Conservation (phyloP, 2,888 invertebrate species). For the Acleris laterana region DNA sequence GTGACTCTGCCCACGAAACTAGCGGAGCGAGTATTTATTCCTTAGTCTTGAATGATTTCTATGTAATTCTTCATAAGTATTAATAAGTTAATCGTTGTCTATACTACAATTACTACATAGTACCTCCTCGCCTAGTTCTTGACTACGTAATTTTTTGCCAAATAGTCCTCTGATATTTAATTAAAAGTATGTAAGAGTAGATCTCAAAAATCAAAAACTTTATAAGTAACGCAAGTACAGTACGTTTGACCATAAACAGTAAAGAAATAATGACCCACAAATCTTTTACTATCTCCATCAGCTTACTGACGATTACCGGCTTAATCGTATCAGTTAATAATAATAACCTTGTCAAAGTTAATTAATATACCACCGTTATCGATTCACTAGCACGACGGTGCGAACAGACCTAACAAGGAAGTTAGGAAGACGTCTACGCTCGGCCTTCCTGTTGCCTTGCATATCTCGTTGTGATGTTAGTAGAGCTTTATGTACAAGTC, state of each 20-base stretch:
- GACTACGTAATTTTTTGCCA: too few species aligned
- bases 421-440: not conserved
- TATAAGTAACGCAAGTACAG: not conserved
- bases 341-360: conserved; percentile 31
- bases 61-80: too few species aligned
- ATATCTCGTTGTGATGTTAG: not conserved
- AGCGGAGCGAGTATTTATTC: too few species aligned
- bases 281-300: conserved; percentile 18
- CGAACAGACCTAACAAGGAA: conserved; percentile 5
- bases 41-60: too few species aligned
- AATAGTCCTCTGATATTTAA: too few species aligned
- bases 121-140: too few species aligned
- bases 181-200: too few species aligned
- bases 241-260: not conserved
- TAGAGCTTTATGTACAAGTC: too few species aligned
- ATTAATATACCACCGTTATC: conserved; percentile 18
- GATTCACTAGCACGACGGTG: not conserved
- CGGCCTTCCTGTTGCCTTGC: not conserved
- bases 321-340: conserved; percentile 6
- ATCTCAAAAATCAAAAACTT: too few species aligned
- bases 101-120: too few species aligned
- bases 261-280: conserved; percentile 11
- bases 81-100: too few species aligned
- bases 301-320: not conserved
- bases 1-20: too few species aligned